Evolutionary conservation across 2,113 vertebrate genomes (phyloP).

Genomic region (Murina feae): DNA sequence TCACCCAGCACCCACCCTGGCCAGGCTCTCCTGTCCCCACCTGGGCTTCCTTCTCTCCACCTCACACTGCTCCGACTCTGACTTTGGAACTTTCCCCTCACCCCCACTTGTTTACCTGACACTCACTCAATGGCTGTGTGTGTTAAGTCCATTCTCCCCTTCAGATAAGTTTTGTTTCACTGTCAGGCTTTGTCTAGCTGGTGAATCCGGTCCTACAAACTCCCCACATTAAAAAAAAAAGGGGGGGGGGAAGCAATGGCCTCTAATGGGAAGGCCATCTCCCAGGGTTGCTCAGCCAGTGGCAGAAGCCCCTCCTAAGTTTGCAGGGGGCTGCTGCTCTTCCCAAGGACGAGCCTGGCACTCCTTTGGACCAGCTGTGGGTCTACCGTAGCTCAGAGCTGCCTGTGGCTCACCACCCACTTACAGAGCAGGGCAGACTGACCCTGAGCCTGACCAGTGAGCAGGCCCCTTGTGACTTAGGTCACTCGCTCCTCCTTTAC

Average conservation of each 20-base stretch:
- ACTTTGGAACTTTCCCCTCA: neutral
- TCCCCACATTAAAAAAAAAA: neutral
- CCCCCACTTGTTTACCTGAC: neutral
- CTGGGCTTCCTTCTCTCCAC: neutral
- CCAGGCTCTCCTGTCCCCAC: too few species aligned
- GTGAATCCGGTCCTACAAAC: neutral
- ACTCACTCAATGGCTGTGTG: neutral
- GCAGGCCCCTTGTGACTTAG: neutral
- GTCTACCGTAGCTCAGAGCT: neutral
- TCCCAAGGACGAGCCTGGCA: neutral
- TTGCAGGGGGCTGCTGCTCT: neutral
- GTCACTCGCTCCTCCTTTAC: neutral
- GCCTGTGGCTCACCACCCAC: neutral
- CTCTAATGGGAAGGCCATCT: neutral
- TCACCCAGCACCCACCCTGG: neutral
- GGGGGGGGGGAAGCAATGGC: rapidly evolving
- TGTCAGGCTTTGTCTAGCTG: neutral
- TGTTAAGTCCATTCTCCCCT: neutral
- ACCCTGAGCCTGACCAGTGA: too few species aligned
- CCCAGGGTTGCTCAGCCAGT: neutral
- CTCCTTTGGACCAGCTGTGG: neutral
- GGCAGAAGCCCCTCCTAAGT: neutral
- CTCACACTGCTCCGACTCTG: neutral
- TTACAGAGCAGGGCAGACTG: neutral
- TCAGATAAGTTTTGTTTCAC: neutral